Evolutionary conservation across 2,888 invertebrate genomes (phyloP).

Genomic region (Tanytarsus gracilentus): DNA sequence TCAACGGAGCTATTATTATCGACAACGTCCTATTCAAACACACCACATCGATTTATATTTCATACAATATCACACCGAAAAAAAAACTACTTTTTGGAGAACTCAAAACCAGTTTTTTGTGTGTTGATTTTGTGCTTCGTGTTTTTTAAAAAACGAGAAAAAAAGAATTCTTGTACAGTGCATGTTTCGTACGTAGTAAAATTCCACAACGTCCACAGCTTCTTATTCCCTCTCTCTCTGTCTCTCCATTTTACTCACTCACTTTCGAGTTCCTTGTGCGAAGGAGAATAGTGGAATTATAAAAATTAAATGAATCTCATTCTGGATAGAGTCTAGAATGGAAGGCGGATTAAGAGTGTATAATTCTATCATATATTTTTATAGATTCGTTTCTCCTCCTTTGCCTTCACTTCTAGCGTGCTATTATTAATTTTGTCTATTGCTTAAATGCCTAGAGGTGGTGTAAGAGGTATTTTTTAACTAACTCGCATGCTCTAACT

Average conservation of each 20-base stretch:
- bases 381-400: background rate
- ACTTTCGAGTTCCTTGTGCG: background rate
- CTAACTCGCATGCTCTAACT: background rate
- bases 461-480: background rate
- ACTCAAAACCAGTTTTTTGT: constrained; percentile 22
- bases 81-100: constrained; percentile 27
- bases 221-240: background rate
- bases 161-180: constrained; percentile 26
- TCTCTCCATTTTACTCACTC: background rate
- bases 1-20: background rate
- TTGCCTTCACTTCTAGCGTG: background rate
- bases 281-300: background rate
- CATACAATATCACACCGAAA: constrained; percentile 12
- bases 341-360: constrained; percentile 19
- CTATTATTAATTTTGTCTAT: constrained; percentile 23
- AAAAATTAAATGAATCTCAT: constrained; percentile 26
- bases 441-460: background rate
- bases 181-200: constrained; percentile 18
- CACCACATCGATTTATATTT: background rate
- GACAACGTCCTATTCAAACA: background rate
- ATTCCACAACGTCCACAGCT: constrained; percentile 15
- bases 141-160: no score
- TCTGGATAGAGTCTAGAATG: background rate
- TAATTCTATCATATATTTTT: constrained; percentile 4
- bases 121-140: constrained; percentile 23